A percentile compares a stretch with the other conserved stretches of the same genome.
Evolutionary conservation across 2,797 vertebrate species (phyloP).

Genomic region (Falco cherrug): DNA sequence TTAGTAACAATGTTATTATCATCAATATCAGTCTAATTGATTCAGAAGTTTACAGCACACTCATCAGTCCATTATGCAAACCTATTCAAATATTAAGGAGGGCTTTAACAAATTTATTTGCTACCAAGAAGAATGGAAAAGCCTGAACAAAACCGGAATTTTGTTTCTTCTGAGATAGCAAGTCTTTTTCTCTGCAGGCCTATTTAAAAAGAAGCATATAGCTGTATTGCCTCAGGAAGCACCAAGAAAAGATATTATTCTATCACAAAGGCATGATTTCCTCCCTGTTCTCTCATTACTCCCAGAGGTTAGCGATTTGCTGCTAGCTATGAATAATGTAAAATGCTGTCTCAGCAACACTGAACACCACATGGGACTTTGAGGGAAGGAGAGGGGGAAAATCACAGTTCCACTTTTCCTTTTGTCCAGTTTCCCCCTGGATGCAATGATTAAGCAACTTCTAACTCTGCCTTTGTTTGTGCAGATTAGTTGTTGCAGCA

Average conservation of each 20-base stretch:
- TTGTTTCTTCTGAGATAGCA: neutral
- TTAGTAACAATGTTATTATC: neutral
- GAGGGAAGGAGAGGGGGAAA: neutral
- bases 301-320: neutral
- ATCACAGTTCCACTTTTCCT: neutral
- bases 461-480: neutral
- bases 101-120: neutral
- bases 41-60: neutral
- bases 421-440: neutral
- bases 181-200: neutral
- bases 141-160: neutral
- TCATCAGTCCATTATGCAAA: neutral
- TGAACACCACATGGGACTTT: neutral
- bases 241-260: neutral
- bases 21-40: neutral
- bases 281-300: neutral
- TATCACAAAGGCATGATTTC: neutral
- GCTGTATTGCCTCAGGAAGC: neutral
- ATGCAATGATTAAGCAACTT: neutral
- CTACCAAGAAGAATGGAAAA: neutral
- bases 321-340: neutral
- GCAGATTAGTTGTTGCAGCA: neutral
- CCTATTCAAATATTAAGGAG: neutral
- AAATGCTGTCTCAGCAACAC: slow-evolving; percentile 30
- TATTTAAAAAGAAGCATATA: neutral